A percentile compares a stretch with the other conserved stretches of the same genome.
These are phyloP conservation scores for Crenichthys baileyi DNA, from an alignment of 2,797 vertebrate genomes.

Conservation along the genomic window DNA sequence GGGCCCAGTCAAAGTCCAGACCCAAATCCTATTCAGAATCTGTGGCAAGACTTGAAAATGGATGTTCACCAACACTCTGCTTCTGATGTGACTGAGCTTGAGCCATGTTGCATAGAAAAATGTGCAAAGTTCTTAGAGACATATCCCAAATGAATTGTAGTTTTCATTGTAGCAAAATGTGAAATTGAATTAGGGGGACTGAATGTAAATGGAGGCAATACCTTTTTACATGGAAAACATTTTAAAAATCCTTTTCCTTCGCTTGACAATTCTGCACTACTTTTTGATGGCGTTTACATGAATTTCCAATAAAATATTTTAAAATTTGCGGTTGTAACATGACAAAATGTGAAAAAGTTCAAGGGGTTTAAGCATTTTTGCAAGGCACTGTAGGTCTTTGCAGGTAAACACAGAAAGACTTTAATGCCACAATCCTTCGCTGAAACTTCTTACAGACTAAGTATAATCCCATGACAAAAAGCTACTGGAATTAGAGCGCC, in stretches of 20 bases:
- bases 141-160: background rate
- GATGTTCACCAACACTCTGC: background rate
- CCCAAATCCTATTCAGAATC: background rate
- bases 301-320: background rate
- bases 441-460: slow-evolving; percentile 15
- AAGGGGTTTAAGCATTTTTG: background rate
- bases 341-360: background rate
- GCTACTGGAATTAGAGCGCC: slow-evolving; percentile 42
- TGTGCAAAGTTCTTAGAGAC: background rate
- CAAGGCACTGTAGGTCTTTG: slow-evolving; percentile 23
- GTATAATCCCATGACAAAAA: slow-evolving; percentile 25
- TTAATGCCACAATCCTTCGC: slow-evolving; percentile 39
- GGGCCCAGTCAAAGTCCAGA: background rate
- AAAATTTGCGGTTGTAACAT: background rate
- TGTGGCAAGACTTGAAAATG: background rate
- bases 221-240: background rate
- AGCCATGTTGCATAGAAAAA: background rate
- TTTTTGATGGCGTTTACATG: background rate
- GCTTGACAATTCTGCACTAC: background rate
- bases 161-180: background rate
- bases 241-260: background rate
- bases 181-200: background rate
- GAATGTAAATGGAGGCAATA: background rate
- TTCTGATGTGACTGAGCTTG: background rate
- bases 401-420: slow-evolving; percentile 55